A percentile compares a stretch with the other conserved stretches of the same genome.
phyloP scores from a whole-genome alignment of 2,888 invertebrate genomes.

The Aphrophora alni region DNA sequence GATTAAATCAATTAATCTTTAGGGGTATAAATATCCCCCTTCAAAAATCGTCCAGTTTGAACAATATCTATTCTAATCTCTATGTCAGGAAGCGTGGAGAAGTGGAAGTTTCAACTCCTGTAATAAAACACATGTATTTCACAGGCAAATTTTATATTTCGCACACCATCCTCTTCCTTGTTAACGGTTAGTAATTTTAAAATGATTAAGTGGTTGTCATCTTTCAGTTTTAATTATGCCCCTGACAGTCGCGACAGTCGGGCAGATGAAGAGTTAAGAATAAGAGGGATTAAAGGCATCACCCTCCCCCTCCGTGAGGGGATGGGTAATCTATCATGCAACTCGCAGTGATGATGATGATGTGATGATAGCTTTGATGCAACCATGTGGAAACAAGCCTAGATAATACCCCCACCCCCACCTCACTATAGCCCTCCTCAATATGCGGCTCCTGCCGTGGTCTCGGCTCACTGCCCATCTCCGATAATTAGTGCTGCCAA shows the following conservation, averaged over 20 bases:
- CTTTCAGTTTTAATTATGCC: slow-evolving; percentile 7
- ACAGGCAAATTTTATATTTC: too few species aligned
- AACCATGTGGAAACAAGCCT: slow-evolving; percentile 32
- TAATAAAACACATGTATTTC: too few species aligned
- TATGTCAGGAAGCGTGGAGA: too few species aligned
- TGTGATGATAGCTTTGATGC: slow-evolving; percentile 13
- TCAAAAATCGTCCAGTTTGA: too few species aligned
- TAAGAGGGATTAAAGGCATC: background rate
- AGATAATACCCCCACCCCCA: slow-evolving; percentile 22
- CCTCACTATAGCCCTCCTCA: too few species aligned
- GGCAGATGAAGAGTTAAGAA: slow-evolving; percentile 11
- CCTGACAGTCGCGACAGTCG: too few species aligned
- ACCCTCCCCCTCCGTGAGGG: background rate
- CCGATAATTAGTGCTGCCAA: background rate
- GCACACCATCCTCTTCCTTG: background rate
- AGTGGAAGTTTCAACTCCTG: too few species aligned
- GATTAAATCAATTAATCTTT: too few species aligned
- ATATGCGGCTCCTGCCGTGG: too few species aligned
- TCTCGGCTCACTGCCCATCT: background rate
- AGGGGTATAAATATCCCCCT: too few species aligned
- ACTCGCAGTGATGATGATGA: background rate
- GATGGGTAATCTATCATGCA: slow-evolving; percentile 34
- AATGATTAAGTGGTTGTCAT: slow-evolving; percentile 9
- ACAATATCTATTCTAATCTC: too few species aligned
- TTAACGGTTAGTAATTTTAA: background rate